These are phyloP conservation scores for Octopus bimaculoides DNA, from an alignment of 1,140 invertebrate genomes.

Conservation along the genomic window DNA sequence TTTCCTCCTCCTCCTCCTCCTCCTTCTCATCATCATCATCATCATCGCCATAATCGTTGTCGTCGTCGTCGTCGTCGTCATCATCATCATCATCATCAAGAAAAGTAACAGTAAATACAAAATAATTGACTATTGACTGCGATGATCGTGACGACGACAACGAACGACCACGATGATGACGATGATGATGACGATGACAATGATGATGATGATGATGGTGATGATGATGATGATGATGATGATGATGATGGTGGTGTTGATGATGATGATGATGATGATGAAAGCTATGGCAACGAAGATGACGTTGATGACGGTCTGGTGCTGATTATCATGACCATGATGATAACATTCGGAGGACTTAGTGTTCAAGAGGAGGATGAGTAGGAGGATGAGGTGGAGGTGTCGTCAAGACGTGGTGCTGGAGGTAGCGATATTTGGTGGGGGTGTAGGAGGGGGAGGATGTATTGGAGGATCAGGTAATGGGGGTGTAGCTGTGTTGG, in stretches of 20 bases:
- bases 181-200: background rate
- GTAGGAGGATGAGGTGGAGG: background rate
- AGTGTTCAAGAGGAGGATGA: background rate
- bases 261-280: background rate
- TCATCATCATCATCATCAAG: background rate
- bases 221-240: background rate
- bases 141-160: too few relatives aligned
- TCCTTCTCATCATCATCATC: too few relatives aligned
- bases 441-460: background rate
- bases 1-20: too few relatives aligned
- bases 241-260: background rate
- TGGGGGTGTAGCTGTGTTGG: background rate
- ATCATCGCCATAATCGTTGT: too few relatives aligned
- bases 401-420: background rate
- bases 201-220: background rate
- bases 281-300: background rate
- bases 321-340: background rate
- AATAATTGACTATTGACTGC: background rate
- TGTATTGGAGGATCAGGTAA: background rate
- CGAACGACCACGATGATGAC: background rate
- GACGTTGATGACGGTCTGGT: background rate
- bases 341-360: background rate
- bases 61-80: too few relatives aligned
- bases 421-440: background rate
- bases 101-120: background rate